Evolutionary conservation across 2,888 invertebrate species (phyloP), one percentile per base, ranked within the genome.

Genomic region (Rugalucina vietnamica): DNA sequence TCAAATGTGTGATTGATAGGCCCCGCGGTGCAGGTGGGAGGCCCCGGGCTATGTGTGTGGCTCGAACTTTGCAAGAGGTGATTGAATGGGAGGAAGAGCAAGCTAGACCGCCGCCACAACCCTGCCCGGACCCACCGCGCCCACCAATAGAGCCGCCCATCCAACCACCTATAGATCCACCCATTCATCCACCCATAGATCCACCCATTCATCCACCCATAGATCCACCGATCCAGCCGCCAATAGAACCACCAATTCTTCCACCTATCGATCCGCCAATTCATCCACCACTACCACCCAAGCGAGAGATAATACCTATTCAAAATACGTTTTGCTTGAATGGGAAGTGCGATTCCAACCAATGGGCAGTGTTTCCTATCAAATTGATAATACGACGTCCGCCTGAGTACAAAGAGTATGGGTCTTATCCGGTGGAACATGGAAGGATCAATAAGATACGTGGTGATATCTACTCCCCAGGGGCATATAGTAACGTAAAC

Each of bases 301-400:
- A 57, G 12, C 36, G 34, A 37, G 65, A 75, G 8, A 79, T 81
- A 4, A 88, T 80, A 71, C 89, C 90, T 0, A 82, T 88, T 21
- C 93, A 93, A 81, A 93, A 93, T 72, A 89, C 84, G 14, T 93
- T 90, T 82, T 92, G 92, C 81, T 83, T 91, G 32, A 89, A 92
- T 76, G 91, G 91, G 8, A 84, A 85, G 36, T 91, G 92, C 77
- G 92, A 92, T 70, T 89, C 83, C 0, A 83, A 82, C 29, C 86
- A 91, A 70, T 93, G 93, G 93, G 91, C 90, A 5, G 92, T 90
- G 76, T 77, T 93, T 12, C 92, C 93, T 0, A 88, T 92, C 0
- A 89, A 91, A 79, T 84, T 93, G 36, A 90, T 92, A 60, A 85
- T 90, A 36, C 88, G 87, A 70, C 71, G 93, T 50, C 91, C 93